These are phyloP conservation scores for Percina caprodes DNA, from an alignment of 2,113 vertebrate species.

Conservation along the genomic window DNA sequence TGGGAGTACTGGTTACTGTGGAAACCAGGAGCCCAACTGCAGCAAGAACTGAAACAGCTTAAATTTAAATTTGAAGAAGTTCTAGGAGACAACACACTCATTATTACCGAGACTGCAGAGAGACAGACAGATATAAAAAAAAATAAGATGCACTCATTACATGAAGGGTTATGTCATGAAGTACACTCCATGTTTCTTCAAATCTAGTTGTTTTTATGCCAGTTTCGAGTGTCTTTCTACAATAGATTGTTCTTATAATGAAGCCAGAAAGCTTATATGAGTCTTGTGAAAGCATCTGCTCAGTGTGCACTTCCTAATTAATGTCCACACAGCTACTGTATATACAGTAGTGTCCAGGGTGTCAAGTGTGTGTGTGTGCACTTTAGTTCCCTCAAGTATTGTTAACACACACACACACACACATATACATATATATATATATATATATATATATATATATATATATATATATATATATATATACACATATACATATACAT, in stretches of 20 bases:
- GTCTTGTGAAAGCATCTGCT: slow-evolving; percentile 20
- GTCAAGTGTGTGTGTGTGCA: too few relatives aligned
- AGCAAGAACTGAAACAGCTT: slow-evolving; percentile 26
- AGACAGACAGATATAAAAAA: slow-evolving; percentile 1
- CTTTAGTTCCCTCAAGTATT: too few relatives aligned
- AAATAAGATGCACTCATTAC: background rate
- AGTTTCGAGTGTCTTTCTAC: background rate
- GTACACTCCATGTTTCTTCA: background rate
- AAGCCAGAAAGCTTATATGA: background rate
- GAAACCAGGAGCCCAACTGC: slow-evolving; percentile 59
- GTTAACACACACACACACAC: too few relatives aligned
- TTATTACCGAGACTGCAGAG: slow-evolving; percentile 3
- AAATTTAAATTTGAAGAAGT: slow-evolving; percentile 40
- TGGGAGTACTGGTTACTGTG: slow-evolving; percentile 56
- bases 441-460: too few relatives aligned
- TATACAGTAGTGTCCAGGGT: slow-evolving; percentile 1
- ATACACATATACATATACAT: too few relatives aligned
- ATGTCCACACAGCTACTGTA: slow-evolving; percentile 20
- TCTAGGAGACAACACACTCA: slow-evolving; percentile 15
- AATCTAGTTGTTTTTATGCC: background rate
- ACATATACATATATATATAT: too few relatives aligned
- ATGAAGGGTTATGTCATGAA: background rate
- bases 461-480: too few relatives aligned
- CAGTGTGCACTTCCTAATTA: background rate
- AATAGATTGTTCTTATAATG: background rate